A percentile compares a stretch with the other conserved stretches of the same genome.
Conservation (phyloP, 2,888 invertebrate genomes). For the Polyploca ridens region DNA sequence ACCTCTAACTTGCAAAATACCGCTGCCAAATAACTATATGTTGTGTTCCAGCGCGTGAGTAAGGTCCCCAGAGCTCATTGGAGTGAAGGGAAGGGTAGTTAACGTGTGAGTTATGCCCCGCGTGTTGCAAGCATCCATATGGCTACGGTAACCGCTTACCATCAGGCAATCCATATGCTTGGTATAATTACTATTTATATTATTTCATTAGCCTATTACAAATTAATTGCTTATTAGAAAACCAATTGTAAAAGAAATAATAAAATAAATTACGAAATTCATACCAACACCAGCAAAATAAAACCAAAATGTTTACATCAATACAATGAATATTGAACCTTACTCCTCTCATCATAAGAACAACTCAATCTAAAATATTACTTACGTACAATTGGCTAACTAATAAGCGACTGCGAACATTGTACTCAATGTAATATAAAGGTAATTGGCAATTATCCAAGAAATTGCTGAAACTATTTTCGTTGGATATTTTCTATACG, state of each 20-base stretch:
- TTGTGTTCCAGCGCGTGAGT: too few relatives aligned
- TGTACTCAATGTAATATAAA: not conserved
- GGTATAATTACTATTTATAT: too few relatives aligned
- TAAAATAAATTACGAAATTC: not conserved
- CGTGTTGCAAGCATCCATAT: too few relatives aligned
- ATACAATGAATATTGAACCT: not conserved
- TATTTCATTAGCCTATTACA: too few relatives aligned
- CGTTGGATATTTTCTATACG: not conserved
- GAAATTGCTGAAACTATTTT: not conserved
- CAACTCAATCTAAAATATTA: not conserved
- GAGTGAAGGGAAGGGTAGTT: too few relatives aligned
- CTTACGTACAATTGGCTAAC: not conserved
- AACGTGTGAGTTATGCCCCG: too few relatives aligned
- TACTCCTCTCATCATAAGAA: not conserved
- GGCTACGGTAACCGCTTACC: too few relatives aligned
- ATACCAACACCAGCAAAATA: not conserved
- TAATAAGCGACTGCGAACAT: not conserved
- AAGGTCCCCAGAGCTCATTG: too few relatives aligned
- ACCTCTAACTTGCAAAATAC: too few relatives aligned
- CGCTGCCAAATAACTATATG: too few relatives aligned
- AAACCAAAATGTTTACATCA: not conserved
- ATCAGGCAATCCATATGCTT: too few relatives aligned
- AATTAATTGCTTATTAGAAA: too few relatives aligned
- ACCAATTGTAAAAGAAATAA: not conserved
- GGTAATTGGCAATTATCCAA: conserved; percentile 11